Conservation (phyloP, 2,113 vertebrate genomes). For the Orientallactaga bullata region DNA sequence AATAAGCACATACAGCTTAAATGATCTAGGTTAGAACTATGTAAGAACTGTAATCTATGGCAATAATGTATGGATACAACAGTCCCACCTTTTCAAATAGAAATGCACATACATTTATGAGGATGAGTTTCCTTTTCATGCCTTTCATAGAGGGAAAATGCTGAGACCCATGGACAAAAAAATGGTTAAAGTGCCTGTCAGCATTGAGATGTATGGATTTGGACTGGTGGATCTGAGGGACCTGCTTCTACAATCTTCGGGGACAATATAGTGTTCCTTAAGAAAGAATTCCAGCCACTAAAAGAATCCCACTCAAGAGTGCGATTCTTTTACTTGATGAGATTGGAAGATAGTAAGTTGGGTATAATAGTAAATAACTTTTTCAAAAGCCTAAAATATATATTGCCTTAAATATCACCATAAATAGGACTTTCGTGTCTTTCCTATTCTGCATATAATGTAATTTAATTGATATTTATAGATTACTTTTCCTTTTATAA, state of each 20-base stretch:
- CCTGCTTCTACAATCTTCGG: not conserved
- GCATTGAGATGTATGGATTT: not conserved
- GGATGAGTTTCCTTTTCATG: not conserved
- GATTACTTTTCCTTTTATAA: not conserved
- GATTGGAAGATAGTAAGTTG: not conserved
- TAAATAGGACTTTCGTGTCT: not conserved
- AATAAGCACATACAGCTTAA: not conserved
- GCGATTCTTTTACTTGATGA: not conserved
- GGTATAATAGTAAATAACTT: not conserved
- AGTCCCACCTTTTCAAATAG: not conserved
- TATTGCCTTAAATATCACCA: slow-evolving; percentile 47
- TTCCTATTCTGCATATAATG: slow-evolving; percentile 9
- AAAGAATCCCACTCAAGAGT: not conserved
- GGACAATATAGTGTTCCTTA: not conserved
- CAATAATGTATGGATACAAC: not conserved
- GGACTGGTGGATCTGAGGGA: not conserved
- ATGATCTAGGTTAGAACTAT: not conserved
- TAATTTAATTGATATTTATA: slow-evolving; percentile 56
- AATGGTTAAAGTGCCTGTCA: not conserved
- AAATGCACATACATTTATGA: not conserved
- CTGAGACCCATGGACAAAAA: not conserved
- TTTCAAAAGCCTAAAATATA: slow-evolving; percentile 1
- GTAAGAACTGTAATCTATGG: not conserved
- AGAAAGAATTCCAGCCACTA: not conserved
- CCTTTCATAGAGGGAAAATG: not conserved